Evolutionary conservation across 2,797 vertebrate genomes (phyloP).

Genomic region (Potorous gilbertii): DNA sequence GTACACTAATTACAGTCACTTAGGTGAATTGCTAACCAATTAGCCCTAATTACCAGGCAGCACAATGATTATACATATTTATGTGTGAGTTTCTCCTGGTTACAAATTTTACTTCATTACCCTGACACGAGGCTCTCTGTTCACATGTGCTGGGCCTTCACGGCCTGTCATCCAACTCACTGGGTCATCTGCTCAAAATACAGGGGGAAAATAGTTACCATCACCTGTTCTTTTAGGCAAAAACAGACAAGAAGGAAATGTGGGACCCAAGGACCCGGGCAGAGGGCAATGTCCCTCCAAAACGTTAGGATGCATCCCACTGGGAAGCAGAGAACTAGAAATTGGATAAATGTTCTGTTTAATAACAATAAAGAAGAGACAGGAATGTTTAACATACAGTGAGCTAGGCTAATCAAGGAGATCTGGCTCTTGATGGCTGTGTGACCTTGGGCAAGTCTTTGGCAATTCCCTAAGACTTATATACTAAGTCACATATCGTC

Average conservation of each 20-base stretch:
- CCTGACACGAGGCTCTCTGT: not conserved
- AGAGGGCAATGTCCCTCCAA: not conserved
- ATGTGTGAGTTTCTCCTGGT: not conserved
- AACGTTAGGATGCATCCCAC: not conserved
- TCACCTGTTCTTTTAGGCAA: not conserved
- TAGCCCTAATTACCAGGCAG: constrained; percentile 11
- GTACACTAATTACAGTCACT: not conserved
- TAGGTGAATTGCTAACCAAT: not conserved
- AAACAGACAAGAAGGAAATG: not conserved
- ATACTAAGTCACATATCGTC: not conserved
- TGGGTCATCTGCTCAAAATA: not conserved
- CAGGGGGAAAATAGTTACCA: not conserved
- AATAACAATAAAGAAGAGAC: too few species aligned
- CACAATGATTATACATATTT: not conserved
- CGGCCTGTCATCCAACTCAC: not conserved
- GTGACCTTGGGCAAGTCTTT: not conserved
- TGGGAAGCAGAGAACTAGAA: not conserved
- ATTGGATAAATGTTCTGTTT: not conserved
- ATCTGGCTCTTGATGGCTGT: not conserved
- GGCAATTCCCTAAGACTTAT: not conserved
- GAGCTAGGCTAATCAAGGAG: not conserved
- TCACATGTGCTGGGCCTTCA: not conserved
- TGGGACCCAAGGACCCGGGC: fast-evolving
- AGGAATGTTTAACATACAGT: not conserved
- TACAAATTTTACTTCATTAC: not conserved